Conservation (phyloP, 2,888 invertebrate genomes). For the Branchipolynoe longqiensis region DNA sequence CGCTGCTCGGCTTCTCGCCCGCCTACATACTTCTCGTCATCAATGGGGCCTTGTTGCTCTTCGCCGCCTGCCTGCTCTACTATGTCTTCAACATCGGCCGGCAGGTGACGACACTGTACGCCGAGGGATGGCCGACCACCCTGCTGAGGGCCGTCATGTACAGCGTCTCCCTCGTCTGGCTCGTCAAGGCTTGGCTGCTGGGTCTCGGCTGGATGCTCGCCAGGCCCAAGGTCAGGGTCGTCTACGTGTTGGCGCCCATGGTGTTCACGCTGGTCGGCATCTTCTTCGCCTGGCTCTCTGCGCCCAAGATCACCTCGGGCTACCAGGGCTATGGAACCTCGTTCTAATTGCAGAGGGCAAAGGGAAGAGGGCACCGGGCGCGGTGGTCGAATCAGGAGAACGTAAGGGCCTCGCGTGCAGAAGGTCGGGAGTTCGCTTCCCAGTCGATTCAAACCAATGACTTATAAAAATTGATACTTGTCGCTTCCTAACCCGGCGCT, state of each 20-base stretch:
- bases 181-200: neutral
- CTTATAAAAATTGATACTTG: too few species aligned
- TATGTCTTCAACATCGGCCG: constrained; percentile 23
- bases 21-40: constrained; percentile 25
- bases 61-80: neutral
- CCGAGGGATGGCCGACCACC: neutral
- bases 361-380: too few species aligned
- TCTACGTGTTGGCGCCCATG: neutral
- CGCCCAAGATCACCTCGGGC: neutral
- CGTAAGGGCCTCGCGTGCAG: too few species aligned
- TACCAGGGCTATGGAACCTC: too few species aligned
- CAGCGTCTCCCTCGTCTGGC: neutral
- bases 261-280: neutral
- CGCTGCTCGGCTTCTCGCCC: constrained; percentile 27
- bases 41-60: neutral
- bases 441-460: too few species aligned
- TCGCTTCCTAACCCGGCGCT: too few species aligned
- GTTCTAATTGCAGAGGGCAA: too few species aligned
- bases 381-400: too few species aligned
- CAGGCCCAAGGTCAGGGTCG: neutral
- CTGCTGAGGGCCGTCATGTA: constrained; percentile 13
- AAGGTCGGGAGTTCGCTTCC: too few species aligned
- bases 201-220: neutral
- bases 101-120: constrained; percentile 13
- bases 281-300: neutral